Conservation (phyloP, 2,113 vertebrate genomes). For the Montifringilla adamsi region DNA sequence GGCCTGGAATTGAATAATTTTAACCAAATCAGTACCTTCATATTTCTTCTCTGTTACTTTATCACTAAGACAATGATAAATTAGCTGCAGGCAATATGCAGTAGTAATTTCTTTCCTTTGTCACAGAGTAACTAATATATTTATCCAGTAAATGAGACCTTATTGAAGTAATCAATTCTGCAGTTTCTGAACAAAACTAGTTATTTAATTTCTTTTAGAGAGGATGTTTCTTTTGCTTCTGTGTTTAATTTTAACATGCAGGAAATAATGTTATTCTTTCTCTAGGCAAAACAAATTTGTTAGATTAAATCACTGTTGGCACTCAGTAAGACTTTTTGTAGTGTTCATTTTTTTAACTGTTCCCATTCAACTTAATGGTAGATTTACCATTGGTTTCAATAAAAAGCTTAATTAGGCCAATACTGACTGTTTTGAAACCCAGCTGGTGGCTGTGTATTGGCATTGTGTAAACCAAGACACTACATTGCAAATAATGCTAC, state of each 20-base stretch:
- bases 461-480: background rate
- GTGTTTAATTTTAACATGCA: background rate
- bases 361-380: background rate
- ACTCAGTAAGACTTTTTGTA: background rate
- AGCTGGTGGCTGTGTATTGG: background rate
- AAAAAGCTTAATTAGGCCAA: background rate
- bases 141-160: background rate
- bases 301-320: background rate
- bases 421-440: background rate
- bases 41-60: background rate
- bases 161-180: background rate
- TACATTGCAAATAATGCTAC: background rate
- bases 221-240: background rate
- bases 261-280: background rate
- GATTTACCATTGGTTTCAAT: background rate
- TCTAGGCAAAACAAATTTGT: background rate
- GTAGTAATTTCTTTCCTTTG: background rate
- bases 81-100: background rate
- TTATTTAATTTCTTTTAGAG: background rate
- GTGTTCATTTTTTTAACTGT: background rate
- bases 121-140: background rate
- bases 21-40: background rate
- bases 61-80: background rate
- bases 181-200: background rate
- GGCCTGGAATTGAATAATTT: background rate